Percentiles rank a stretch among this genome's conserved stretches.
Conservation (phyloP, 2,888 invertebrate species). For the Stenodema calcarata region DNA sequence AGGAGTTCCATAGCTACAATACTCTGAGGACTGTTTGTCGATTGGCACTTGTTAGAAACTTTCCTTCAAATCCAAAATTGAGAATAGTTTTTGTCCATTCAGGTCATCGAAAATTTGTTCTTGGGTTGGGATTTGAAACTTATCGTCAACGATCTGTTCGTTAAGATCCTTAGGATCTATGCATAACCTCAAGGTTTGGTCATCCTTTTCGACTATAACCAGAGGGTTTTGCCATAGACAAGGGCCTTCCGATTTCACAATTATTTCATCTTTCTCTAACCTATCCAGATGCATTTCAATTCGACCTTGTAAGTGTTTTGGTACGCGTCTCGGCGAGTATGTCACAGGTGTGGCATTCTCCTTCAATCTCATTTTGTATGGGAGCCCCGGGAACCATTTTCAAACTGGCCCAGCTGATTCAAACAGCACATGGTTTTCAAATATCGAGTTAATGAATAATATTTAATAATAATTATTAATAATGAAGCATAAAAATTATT, state of each 20-base stretch:
- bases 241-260: constrained; percentile 57
- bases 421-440: too few species aligned
- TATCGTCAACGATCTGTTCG: constrained; percentile 25
- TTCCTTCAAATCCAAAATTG: constrained; percentile 46
- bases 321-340: constrained; percentile 52
- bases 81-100: constrained; percentile 38
- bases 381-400: constrained; percentile 1
- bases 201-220: constrained; percentile 59
- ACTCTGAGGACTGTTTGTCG: constrained; percentile 48
- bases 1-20: constrained; percentile 48
- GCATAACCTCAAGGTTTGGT: constrained; percentile 56
- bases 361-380: constrained; percentile 55
- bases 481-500: too few species aligned
- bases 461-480: too few species aligned
- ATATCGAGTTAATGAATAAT: too few species aligned
- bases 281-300: constrained; percentile 54
- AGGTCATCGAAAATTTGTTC: constrained; percentile 34
- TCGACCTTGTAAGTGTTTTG: constrained; percentile 50
- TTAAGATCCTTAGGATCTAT: constrained; percentile 47
- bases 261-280: constrained; percentile 55
- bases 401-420: too few species aligned
- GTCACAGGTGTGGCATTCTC: constrained; percentile 27
- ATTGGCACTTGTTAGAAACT: constrained; percentile 49
- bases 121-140: constrained; percentile 29
- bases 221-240: constrained; percentile 60